Evolutionary conservation across 2,888 invertebrate genomes (phyloP).

Genomic region (Lochmaea capreae): DNA sequence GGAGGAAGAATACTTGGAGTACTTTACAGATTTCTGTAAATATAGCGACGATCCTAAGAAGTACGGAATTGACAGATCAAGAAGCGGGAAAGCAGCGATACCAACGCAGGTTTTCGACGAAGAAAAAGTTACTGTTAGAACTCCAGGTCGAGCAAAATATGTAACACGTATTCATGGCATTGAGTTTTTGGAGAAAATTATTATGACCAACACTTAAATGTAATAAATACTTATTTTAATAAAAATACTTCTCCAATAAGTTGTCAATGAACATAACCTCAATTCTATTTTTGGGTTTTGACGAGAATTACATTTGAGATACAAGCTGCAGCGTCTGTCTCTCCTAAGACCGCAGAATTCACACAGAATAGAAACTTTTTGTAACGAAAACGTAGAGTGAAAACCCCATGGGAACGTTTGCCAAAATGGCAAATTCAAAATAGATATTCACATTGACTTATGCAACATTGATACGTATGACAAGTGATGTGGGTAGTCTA

Average conservation of each 20-base stretch:
- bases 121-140: constrained; percentile 6
- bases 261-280: too few relatives aligned
- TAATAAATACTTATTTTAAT: not conserved
- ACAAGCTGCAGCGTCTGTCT: too few relatives aligned
- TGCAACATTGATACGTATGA: too few relatives aligned
- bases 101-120: not conserved
- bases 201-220: constrained; percentile 15
- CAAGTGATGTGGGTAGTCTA: too few relatives aligned
- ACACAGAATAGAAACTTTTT: too few relatives aligned
- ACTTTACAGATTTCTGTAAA: constrained; percentile 59
- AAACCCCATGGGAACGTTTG: too few relatives aligned
- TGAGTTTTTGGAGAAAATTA: constrained; percentile 20
- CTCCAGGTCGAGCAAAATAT: constrained; percentile 2
- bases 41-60: constrained; percentile 52
- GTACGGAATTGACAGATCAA: constrained; percentile 52
- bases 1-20: constrained; percentile 58
- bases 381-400: too few relatives aligned
- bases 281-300: too few relatives aligned
- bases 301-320: too few relatives aligned
- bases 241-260: not conserved
- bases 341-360: too few relatives aligned
- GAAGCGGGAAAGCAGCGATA: not conserved
- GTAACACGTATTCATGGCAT: constrained; percentile 15
- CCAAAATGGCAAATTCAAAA: too few relatives aligned
- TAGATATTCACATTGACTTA: too few relatives aligned